These are phyloP conservation scores for Drosophila mayri DNA, from an alignment of 1,140 invertebrate genomes.

Conservation along the genomic window DNA sequence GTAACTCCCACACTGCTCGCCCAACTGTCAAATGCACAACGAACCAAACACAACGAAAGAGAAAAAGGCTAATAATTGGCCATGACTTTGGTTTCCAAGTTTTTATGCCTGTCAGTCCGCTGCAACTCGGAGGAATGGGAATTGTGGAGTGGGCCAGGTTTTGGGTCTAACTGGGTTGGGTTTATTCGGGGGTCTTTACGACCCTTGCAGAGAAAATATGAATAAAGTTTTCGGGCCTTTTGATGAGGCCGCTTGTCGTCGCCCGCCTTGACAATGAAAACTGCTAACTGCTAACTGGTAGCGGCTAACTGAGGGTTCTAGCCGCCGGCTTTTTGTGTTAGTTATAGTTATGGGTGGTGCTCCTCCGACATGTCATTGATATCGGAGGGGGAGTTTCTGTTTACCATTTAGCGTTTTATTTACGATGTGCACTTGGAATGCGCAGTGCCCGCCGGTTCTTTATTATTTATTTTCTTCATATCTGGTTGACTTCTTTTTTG, in stretches of 20 bases:
- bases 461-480: constrained; percentile 35
- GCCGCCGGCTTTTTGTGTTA: constrained; percentile 33
- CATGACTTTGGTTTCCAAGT: constrained; percentile 79
- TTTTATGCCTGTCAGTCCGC: constrained; percentile 51
- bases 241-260: constrained; percentile 73
- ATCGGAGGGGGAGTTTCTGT: constrained; percentile 35
- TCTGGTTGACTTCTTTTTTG: constrained; percentile 41
- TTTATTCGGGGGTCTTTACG: constrained; percentile 33
- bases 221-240: constrained; percentile 71
- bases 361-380: constrained; percentile 15
- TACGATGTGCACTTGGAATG: constrained; percentile 73
- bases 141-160: constrained; percentile 14
- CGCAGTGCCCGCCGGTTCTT: constrained; percentile 52
- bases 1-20: constrained; percentile 19
- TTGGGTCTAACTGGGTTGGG: constrained; percentile 1
- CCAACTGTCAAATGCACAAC: constrained; percentile 60
- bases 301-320: constrained; percentile 38
- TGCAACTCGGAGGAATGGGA: constrained; percentile 15
- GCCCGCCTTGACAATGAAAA: constrained; percentile 78
- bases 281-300: constrained; percentile 63
- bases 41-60: constrained; percentile 25
- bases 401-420: constrained; percentile 62
- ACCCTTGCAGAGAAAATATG: constrained; percentile 63
- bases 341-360: constrained; percentile 40
- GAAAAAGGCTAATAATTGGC: constrained; percentile 76